These are phyloP conservation scores for Ophioninae sp. DNA, from an alignment of 2,888 invertebrate genomes.

Conservation along the genomic window DNA sequence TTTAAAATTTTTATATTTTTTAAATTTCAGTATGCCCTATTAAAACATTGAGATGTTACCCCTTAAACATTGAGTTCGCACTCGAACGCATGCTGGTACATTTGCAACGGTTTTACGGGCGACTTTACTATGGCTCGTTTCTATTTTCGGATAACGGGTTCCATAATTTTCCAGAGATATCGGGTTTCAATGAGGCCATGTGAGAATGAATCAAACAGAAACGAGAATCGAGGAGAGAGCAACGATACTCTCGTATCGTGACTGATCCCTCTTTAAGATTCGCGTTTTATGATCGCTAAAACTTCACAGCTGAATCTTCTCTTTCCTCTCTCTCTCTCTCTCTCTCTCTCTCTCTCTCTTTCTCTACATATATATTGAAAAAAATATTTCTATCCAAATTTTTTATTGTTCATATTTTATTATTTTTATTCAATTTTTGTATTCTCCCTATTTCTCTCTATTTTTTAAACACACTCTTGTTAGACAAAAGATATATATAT, in stretches of 20 bases:
- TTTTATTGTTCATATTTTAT: too few species aligned
- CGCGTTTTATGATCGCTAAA: slow-evolving; percentile 53
- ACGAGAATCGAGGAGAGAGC: slow-evolving; percentile 39
- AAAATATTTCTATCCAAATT: slow-evolving; percentile 30
- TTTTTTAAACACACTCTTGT: too few species aligned
- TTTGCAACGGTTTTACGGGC: slow-evolving; percentile 30
- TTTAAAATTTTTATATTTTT: background rate
- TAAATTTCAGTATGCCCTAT: slow-evolving; percentile 1
- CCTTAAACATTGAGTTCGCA: slow-evolving; percentile 22
- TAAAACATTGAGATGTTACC: too few species aligned
- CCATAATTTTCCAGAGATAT: slow-evolving; percentile 48
- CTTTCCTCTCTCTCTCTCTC: background rate
- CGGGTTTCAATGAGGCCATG: slow-evolving; percentile 39
- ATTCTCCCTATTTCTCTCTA: too few species aligned
- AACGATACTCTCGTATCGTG: slow-evolving; percentile 49
- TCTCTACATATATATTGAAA: background rate
- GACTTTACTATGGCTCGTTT: slow-evolving; percentile 38
- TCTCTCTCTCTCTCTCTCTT: background rate
- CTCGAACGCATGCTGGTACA: slow-evolving; percentile 10
- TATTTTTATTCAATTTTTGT: too few species aligned
- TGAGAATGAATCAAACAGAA: slow-evolving; percentile 57
- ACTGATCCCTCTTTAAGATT: slow-evolving; percentile 60
- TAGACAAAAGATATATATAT: too few species aligned
- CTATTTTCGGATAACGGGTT: slow-evolving; percentile 47
- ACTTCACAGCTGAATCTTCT: slow-evolving; percentile 21